Evolutionary conservation across 2,113 vertebrate species (phyloP), one percentile per base, ranked within the genome.

Genomic region (Takifugu flavidus): DNA sequence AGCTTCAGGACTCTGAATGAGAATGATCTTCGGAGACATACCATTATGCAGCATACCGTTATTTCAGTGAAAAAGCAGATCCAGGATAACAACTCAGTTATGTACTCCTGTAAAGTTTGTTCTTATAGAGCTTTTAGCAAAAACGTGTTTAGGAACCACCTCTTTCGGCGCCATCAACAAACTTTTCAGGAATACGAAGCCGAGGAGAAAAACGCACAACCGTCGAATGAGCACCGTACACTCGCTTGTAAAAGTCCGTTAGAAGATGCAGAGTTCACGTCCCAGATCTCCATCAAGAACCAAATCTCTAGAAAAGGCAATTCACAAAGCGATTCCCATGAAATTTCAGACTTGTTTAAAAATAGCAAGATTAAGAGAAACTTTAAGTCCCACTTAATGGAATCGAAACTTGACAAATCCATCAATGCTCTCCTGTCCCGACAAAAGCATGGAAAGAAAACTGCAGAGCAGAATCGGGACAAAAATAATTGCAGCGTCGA

Each of bases 131-230:
- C 93, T 78, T 91, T 92, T 80, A 88, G 90, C 71, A 92, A 92
- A 88, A 93, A 84, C 64, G 83, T 95, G 89, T 92, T 97, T 80
- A 93, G 90, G 87, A 96, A 96, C 80, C 95, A 97, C 54, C 78
- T 92, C 75, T 84, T 94, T 43, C 93, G 92, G 55, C 88, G 94
- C 73, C 94, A 97, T 86, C 88, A 94, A 57, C 66, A 77, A 58
- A 82, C 74, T 0, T 74, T 78, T 20, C 75, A 84, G 34, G 82
- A 88, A 62, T 77, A 86, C 8, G 62, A 77, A 70, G 72, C 59
- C 47, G 27, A 2, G 45, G 75, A 82, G n/a, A 74, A 42, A 75
- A 67, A 56, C 5, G 61, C 71, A 65, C 74, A 79, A 59, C 29
- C 60, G 28, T 44, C 53, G n/a, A 68, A 59, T 25, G 71, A 79